Evolutionary conservation across 2,113 vertebrate genomes (phyloP).

Genomic region (Sinocyclocheilus anophthalmus): DNA sequence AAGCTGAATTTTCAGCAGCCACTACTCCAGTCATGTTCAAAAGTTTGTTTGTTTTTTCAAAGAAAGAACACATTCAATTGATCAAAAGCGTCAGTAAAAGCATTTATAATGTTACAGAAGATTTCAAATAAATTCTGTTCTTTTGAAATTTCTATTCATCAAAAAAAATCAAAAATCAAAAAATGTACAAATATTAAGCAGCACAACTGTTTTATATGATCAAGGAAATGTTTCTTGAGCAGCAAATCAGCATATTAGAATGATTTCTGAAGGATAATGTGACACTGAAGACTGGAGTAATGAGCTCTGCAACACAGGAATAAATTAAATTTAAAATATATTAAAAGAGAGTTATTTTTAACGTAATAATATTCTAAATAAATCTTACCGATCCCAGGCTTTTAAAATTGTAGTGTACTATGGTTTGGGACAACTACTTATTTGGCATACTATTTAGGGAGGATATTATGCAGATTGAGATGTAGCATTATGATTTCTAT

Average conservation of each 20-base stretch:
- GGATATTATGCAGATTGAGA: not conserved
- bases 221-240: not conserved
- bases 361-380: too few species aligned
- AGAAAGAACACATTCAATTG: too few species aligned
- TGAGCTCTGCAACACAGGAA: too few species aligned
- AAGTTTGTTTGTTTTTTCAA: too few species aligned
- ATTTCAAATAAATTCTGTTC: too few species aligned
- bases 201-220: not conserved
- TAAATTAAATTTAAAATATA: not conserved
- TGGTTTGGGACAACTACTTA: not conserved
- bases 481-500: not conserved
- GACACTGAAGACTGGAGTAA: too few species aligned
- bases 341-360: not conserved
- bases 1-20: too few species aligned
- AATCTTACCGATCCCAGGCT: not conserved
- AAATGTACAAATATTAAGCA: slow-evolving; percentile 4
- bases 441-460: not conserved
- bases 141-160: not conserved
- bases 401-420: not conserved
- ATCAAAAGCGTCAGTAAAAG: too few species aligned
- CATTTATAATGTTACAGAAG: too few species aligned
- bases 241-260: not conserved
- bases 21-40: too few species aligned
- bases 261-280: too few species aligned
- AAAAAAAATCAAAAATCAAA: not conserved